A percentile compares a stretch with the other conserved stretches of the same genome.
Evolutionary conservation across 2,113 vertebrate species (phyloP).

Genomic region (Istiophorus platypterus): DNA sequence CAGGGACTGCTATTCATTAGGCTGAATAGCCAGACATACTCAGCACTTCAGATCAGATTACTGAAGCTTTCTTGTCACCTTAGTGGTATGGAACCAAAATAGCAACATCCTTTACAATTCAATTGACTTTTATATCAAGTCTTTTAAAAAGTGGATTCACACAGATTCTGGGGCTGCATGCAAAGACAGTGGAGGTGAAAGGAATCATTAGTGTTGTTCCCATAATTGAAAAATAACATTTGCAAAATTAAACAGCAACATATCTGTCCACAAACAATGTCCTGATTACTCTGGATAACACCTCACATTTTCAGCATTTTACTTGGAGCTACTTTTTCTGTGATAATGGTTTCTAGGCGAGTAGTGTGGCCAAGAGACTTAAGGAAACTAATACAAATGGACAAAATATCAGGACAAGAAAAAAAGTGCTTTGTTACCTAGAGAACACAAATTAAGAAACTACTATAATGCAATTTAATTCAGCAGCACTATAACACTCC

Average conservation of each 20-base stretch:
- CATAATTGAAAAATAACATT: background rate
- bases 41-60: constrained; percentile 43
- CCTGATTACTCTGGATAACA: too few relatives aligned
- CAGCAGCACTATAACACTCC: too few relatives aligned
- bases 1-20: constrained; percentile 47
- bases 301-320: background rate
- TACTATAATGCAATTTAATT: too few relatives aligned
- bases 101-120: constrained; percentile 19
- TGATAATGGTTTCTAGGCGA: background rate
- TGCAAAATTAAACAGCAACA: background rate
- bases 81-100: constrained; percentile 18
- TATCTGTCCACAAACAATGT: background rate
- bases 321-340: background rate
- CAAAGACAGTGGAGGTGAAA: background rate
- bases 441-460: too few relatives aligned
- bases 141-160: background rate
- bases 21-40: constrained; percentile 6
- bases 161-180: background rate
- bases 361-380: background rate
- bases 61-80: constrained; percentile 27
- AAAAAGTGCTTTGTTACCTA: background rate
- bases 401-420: background rate
- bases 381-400: background rate
- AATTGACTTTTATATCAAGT: background rate
- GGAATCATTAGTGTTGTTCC: background rate